Evolutionary conservation across 2,113 vertebrate species (phyloP), one percentile per base, ranked within the genome.

Genomic region (Tympanuchus pallidicinctus): DNA sequence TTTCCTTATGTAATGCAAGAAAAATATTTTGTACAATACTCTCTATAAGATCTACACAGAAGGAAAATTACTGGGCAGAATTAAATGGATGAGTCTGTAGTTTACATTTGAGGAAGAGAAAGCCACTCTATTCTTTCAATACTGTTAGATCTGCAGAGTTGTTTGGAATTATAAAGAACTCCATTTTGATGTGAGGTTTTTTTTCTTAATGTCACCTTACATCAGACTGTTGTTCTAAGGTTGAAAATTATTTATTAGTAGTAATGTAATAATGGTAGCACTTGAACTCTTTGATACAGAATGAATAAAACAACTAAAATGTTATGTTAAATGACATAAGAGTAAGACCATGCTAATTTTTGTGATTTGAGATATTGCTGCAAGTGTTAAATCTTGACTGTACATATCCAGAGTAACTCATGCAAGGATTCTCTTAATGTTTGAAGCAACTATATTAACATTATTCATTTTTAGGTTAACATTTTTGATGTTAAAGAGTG

Each of bases 281-380:
- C 25, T 15, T 2, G 28, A 56, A 42, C 8, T 17, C 19, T 87
- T 69, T 28, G 21, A 38, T 20, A 40, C 12, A 11, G 11, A 10
- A 6, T 73, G 16, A 86, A 59, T 73, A 38, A 77, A 69, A 17
- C 8, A n/a, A 8, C 28, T 79, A 40, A 38, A 10, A 38, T 38
- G 38, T 38, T 38, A 38, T 38, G 78, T 13, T 40, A 67, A 63
- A 48, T 32, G 10, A 3, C 14, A 16, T 48, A 48, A 45, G 12
- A 71, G 22, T 42, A 66, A 86, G 70, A n/a, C 32, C 0, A 0
- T 69, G 28, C 30, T 75, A 1, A 1, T 0, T 65, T 77, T 47
- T 22, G 11, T 50, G 36, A 77, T 64, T 87, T 48, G 17, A 50
- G 52, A 36, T 73, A 80, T 83, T 71, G 24, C 32, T 90, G 67